These are phyloP conservation scores for Siphamia tubifer DNA, from an alignment of 2,113 vertebrate genomes.

Conservation along the genomic window DNA sequence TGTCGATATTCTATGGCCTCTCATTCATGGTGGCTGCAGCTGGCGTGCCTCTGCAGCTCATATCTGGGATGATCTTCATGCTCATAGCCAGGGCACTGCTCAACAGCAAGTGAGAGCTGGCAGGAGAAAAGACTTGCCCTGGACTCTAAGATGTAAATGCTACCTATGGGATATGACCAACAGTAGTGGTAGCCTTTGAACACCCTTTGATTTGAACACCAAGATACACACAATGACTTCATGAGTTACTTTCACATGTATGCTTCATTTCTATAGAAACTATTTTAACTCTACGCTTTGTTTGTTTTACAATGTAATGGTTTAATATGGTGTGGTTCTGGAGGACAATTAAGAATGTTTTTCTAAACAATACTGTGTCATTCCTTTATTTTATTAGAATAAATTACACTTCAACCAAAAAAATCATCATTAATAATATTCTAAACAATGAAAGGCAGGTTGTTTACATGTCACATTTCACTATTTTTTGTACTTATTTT, in stretches of 20 bases:
- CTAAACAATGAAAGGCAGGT: too few species aligned
- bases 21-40: slow-evolving; percentile 85
- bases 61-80: slow-evolving; percentile 86
- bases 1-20: slow-evolving; percentile 84
- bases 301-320: neutral
- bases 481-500: too few species aligned
- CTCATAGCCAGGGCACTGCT: slow-evolving; percentile 75
- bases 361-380: neutral
- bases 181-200: neutral
- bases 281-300: neutral
- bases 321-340: neutral
- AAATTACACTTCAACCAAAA: too few species aligned
- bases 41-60: slow-evolving; percentile 80
- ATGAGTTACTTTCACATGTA: too few species aligned
- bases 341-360: too few species aligned
- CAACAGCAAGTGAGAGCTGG: slow-evolving; percentile 55
- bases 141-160: slow-evolving; percentile 22
- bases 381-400: too few species aligned
- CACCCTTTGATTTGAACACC: slow-evolving; percentile 8
- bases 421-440: too few species aligned
- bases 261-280: neutral
- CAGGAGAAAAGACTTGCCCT: neutral
- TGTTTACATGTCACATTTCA: too few species aligned
- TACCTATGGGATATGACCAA: neutral
- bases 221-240: neutral